Percentiles rank a stretch among this genome's conserved stretches.
Conservation (phyloP, 2,113 vertebrate genomes). For the Tyrannus savana region DNA sequence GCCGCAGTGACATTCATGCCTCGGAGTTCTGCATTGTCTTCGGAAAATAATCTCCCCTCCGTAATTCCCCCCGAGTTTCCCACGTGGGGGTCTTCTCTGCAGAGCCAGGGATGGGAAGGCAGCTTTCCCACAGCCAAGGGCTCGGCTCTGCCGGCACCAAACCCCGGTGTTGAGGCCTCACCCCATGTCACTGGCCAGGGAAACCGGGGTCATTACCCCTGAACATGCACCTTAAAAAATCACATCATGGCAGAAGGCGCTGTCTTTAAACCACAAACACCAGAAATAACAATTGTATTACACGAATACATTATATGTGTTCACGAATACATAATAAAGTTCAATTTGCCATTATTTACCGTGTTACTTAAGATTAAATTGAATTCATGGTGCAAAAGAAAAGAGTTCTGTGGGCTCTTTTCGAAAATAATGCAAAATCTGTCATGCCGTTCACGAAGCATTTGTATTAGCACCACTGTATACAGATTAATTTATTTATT, state of each 20-base stretch:
- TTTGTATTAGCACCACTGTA: conserved; percentile 67
- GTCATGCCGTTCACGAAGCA: conserved; percentile 64
- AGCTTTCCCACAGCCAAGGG: accelerated
- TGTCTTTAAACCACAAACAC: conserved; percentile 68
- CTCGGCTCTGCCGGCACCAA: neutral
- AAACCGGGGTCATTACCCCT: conserved; percentile 40
- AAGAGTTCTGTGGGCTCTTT: conserved; percentile 58
- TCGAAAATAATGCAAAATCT: conserved; percentile 68
- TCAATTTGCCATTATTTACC: conserved; percentile 75
- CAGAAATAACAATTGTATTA: conserved; percentile 73
- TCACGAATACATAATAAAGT: conserved; percentile 74
- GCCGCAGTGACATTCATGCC: neutral
- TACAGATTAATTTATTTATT: conserved; percentile 69
- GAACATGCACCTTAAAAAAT: conserved; percentile 61
- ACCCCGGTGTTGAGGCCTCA: accelerated
- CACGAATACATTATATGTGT: neutral
- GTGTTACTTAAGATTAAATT: conserved; percentile 65
- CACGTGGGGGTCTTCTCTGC: neutral
- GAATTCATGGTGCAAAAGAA: conserved; percentile 55
- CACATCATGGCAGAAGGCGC: conserved; percentile 41
- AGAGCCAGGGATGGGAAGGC: neutral
- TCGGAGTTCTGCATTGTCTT: conserved; percentile 3
- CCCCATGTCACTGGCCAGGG: neutral
- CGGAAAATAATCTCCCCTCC: neutral
- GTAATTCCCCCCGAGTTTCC: neutral